These are phyloP conservation scores for Malachius bipustulatus DNA, from an alignment of 2,888 invertebrate genomes.

Conservation along the genomic window DNA sequence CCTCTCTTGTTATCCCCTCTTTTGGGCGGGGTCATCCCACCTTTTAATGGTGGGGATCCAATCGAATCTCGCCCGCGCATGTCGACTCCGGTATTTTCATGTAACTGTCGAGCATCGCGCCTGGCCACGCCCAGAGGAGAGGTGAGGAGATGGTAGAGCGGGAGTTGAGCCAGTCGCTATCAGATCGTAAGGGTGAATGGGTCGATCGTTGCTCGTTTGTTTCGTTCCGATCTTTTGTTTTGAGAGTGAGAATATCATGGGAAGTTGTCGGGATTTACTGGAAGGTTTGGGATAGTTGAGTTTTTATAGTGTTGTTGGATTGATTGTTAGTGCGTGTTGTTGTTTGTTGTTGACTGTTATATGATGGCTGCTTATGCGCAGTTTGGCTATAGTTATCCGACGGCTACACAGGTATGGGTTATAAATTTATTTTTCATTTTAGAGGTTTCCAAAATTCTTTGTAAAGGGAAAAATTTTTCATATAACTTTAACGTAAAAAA, in stretches of 20 bases:
- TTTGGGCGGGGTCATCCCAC: constrained; percentile 16
- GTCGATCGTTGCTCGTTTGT: constrained; percentile 25
- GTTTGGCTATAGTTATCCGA: constrained; percentile 85
- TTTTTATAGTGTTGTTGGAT: no score
- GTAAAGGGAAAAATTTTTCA: no score
- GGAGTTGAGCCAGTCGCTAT: constrained; percentile 34
- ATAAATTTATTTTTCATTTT: no score
- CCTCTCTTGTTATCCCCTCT: constrained; percentile 32
- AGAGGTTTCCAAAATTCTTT: no score
- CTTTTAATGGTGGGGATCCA: constrained; percentile 27
- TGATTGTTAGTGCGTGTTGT: no score
- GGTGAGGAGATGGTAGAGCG: constrained; percentile 26
- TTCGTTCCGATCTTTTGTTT: constrained; percentile 13
- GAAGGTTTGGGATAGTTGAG: no score
- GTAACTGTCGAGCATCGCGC: constrained; percentile 29
- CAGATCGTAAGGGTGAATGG: constrained; percentile 32
- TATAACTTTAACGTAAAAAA: no score
- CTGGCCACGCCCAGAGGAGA: constrained; percentile 25
- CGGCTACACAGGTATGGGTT: constrained; percentile 74
- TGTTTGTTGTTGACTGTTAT: no score
- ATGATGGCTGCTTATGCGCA: constrained; percentile 77
- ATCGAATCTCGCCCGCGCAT: constrained; percentile 19
- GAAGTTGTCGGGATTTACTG: no score
- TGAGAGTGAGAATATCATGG: constrained; percentile 6
- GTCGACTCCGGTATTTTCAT: constrained; percentile 29